phyloP scores from a whole-genome alignment of 2,113 vertebrate species.

The Camelus bactrianus region DNA sequence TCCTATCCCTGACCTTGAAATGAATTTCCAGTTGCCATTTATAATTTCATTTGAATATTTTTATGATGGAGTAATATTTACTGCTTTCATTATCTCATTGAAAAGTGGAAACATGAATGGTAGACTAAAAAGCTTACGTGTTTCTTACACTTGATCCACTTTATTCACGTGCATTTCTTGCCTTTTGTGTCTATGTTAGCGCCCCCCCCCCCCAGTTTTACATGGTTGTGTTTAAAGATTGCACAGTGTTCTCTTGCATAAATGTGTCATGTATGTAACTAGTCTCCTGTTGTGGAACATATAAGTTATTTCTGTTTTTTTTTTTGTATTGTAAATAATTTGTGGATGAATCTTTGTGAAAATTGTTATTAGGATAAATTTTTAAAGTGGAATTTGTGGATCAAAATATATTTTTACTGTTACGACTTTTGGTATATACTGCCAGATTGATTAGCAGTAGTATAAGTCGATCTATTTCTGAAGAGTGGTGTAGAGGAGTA shows the following conservation, averaged over 20 bases:
- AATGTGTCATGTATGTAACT: not conserved
- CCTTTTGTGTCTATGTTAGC: not conserved
- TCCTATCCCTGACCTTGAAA: not conserved
- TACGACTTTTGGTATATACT: not conserved
- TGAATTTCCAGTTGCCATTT: slow-evolving; percentile 12
- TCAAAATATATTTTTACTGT: slow-evolving; percentile 38
- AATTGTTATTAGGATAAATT: not conserved
- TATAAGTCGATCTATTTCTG: not conserved
- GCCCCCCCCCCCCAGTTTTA: not conserved
- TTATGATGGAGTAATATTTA: not conserved
- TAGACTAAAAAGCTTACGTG: not conserved
- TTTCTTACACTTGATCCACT: not conserved
- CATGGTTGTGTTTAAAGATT: not conserved
- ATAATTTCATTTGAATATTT: slow-evolving; percentile 53
- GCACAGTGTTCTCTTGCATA: not conserved
- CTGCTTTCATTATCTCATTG: not conserved
- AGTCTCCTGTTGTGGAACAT: not conserved
- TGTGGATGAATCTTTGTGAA: not conserved
- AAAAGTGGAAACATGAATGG: not conserved
- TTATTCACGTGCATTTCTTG: not conserved
- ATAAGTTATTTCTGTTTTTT: not conserved
- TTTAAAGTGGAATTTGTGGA: not conserved
- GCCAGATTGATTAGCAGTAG: not conserved
- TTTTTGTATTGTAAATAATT: not conserved
- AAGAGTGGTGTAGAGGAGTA: not conserved